Evolutionary conservation across 2,888 invertebrate species (phyloP), one percentile per base, ranked within the genome.

Genomic region (Coenonympha arcania): DNA sequence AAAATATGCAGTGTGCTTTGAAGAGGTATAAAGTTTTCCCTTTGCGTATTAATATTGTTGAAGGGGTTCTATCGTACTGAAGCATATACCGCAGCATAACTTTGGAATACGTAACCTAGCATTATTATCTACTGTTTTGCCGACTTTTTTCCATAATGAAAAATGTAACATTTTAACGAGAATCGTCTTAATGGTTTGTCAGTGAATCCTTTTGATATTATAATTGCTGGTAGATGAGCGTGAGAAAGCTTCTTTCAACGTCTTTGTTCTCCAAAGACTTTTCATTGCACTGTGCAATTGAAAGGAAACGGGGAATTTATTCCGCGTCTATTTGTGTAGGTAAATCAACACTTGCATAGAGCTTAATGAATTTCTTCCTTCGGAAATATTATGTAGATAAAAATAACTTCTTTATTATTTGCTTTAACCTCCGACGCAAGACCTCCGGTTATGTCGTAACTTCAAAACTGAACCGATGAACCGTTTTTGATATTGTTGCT

Each of bases 241-340:
- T 65, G 64, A 68, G 59, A 53, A 59, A 60, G 59, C 62, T 60
- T 65, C 66, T 65, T 60, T 61, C 62, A 68, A 69, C 65, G 60
- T 67, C 66, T 68, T 72, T 74, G 68, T 70, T 69, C 66, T 65
- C 57, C 52, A 60, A 57, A 59, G 54, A 61, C 59, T 66, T 72
- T 50, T 50, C 64, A 65, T 67, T 55, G 58, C 56, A 57, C 54
- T 48, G 60, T 64, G 58, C 59, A 62, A 48, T 60, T 61, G 55
- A 60, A 58, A 62, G 55, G 54, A 42, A 60, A 58, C 55, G 55
- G 52, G 49, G 57, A 50, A 55, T 55, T 61, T 59, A 59, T 62
- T 60, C 56, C 48, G 50, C 52, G 41, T 58, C 59, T 57, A 55
- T 58, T 57, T 58, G 54, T 45, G 30, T 43, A 41, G 47, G 18